A percentile compares a stretch with the other conserved stretches of the same genome.
These are phyloP conservation scores for Patella ulyssiponensis DNA, from an alignment of 2,888 invertebrate genomes.

Conservation along the genomic window DNA sequence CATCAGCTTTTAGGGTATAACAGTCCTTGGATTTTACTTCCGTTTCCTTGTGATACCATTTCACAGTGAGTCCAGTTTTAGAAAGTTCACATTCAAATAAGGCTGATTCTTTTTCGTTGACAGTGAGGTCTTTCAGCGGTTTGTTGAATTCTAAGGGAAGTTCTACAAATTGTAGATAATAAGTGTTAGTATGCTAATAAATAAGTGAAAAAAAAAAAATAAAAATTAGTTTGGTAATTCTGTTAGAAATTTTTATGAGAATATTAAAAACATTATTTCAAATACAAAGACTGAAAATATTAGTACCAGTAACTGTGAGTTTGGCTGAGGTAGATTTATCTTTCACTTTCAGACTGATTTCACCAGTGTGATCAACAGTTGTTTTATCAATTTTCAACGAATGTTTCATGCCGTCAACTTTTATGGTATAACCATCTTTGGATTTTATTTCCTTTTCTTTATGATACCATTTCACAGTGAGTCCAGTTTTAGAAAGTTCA, in stretches of 20 bases:
- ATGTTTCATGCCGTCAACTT: slow-evolving; percentile 79
- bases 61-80: slow-evolving; percentile 93
- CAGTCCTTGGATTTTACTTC: slow-evolving; percentile 87
- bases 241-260: not conserved
- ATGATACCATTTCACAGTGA: slow-evolving; percentile 91
- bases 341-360: slow-evolving; percentile 60
- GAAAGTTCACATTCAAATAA: slow-evolving; percentile 92
- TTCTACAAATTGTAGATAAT: slow-evolving; percentile 33
- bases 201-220: no score
- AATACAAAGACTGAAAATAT: not conserved
- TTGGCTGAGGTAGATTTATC: slow-evolving; percentile 60
- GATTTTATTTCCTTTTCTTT: slow-evolving; percentile 84
- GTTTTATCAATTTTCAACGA: slow-evolving; percentile 59
- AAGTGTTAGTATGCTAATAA: no score
- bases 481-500: slow-evolving; percentile 94
- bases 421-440: slow-evolving; percentile 84
- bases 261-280: not conserved
- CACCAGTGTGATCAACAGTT: slow-evolving; percentile 61
- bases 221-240: no score
- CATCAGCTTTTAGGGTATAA: slow-evolving; percentile 87
- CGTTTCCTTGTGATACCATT: slow-evolving; percentile 85
- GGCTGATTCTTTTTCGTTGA: slow-evolving; percentile 73
- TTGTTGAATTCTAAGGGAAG: slow-evolving; percentile 39
- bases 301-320: slow-evolving; percentile 63
- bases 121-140: slow-evolving; percentile 36